Evolutionary conservation across 2,797 vertebrate species (phyloP), one percentile per base, ranked within the genome.

Genomic region (Coranthus polyacanthus): DNA sequence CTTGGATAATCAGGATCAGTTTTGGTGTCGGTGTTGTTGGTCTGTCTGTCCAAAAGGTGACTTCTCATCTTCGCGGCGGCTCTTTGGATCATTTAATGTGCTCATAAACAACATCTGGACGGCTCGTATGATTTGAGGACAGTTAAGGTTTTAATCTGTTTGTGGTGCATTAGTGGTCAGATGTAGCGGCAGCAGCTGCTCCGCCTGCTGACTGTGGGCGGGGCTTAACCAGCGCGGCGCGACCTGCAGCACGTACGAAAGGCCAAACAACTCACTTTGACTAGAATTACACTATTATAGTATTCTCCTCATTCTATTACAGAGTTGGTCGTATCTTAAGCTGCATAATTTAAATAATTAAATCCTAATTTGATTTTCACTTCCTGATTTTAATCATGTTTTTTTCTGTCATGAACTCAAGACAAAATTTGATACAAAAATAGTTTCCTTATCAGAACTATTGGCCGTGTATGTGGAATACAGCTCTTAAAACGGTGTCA

Each of bases 71-170:
- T 60, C 26, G 20, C 26, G 5, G 53, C 17, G 0, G 56, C 55
- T 68, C 24, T 51, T 9, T 21, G 75, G 44, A 54, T 77, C 50
- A 59, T 47, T 72, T n/a, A 20, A 67, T 39, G 11, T 29, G 49
- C 49, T 77, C 78, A 83, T 75, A 69, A 90, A 72, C 82, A 85
- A 89, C 88, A 89, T 88, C 86, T 91, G 88, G 79, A 64, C 0
- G 52, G 43, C 36, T 83, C 62, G 45, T 42, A 36, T 72, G 81
- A 75, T 79, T 82, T 70, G 29, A 69, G 63, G 61, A 72, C 60
- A 45, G 32, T 71, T 75, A 44, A 13, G 39, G 34, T 42, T 36
- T 68, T 88, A 88, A 90, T 88, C 75, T 76, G 34, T 64, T 4
- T 59, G 39, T 47, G 52, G 8, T 38, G 60, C 73, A 69, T 73